Percentiles rank a stretch among this genome's conserved stretches.
phyloP scores from a whole-genome alignment of 2,888 invertebrate genomes.

The Eucriotettix oculatus region DNA sequence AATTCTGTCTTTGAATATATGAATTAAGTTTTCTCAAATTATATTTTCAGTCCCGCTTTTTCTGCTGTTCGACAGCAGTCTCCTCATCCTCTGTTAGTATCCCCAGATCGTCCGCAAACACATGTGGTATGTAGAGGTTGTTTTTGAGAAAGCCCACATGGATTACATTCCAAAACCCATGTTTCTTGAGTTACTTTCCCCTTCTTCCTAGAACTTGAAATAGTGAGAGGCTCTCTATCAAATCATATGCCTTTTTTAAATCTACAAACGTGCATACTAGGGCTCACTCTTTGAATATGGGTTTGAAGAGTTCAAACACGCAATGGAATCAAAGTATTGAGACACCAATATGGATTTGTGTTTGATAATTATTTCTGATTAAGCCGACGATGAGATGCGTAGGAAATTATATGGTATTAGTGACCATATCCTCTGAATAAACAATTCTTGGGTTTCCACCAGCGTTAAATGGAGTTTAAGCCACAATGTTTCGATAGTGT shows the following conservation, averaged over 20 bases:
- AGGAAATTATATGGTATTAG: too few species aligned
- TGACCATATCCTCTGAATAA: too few species aligned
- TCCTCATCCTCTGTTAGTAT: background rate
- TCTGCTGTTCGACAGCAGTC: background rate
- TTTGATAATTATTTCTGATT: too few species aligned
- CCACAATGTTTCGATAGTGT: too few species aligned
- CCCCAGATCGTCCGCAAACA: conserved; percentile 1
- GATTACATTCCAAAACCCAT: background rate
- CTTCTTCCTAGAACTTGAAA: background rate
- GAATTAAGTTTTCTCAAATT: background rate
- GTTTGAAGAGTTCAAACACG: too few species aligned
- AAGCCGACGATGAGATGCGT: too few species aligned
- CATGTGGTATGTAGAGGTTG: background rate
- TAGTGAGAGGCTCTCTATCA: background rate
- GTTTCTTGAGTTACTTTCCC: background rate
- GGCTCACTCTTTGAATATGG: background rate
- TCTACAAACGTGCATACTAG: background rate
- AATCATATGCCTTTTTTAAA: background rate
- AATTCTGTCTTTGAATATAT: background rate
- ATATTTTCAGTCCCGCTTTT: background rate
- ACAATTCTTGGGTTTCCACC: too few species aligned
- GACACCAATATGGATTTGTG: too few species aligned
- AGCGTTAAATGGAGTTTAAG: too few species aligned
- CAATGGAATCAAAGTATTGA: too few species aligned
- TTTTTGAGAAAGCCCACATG: background rate